Conservation (phyloP, 2,113 vertebrate genomes). For the Chlorodrepanis virens region DNA sequence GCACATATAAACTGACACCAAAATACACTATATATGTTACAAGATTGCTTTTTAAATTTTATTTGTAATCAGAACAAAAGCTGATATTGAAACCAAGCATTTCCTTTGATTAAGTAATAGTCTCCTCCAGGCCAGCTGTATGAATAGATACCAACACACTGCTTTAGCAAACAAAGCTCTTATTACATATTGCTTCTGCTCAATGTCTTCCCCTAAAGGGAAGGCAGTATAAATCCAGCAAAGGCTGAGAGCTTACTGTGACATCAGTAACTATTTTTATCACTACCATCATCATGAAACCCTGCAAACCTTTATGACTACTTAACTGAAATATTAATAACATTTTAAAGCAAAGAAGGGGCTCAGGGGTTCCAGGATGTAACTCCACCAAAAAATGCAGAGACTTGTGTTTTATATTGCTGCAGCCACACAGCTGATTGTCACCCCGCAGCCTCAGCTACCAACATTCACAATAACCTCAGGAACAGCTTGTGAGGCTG, state of each 20-base stretch:
- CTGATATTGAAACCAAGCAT: not conserved
- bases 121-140: not conserved
- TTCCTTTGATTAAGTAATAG: not conserved
- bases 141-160: not conserved
- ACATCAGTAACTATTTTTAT: not conserved
- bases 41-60: not conserved
- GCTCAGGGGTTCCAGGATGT: accelerated
- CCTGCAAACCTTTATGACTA: not conserved
- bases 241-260: not conserved
- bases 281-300: not conserved
- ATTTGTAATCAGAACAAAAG: not conserved
- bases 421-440: accelerated
- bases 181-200: not conserved
- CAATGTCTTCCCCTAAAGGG: not conserved
- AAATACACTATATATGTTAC: not conserved
- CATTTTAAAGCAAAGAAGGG: not conserved
- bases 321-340: not conserved
- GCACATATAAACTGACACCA: not conserved
- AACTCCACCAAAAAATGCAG: not conserved
- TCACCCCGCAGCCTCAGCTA: not conserved
- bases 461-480: not conserved
- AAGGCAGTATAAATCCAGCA: not conserved
- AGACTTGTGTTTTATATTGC: not conserved
- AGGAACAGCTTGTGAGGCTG: not conserved
- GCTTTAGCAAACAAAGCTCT: not conserved